Evolutionary conservation across 2,113 vertebrate species (phyloP).

Genomic region (Mormyrus iriodes): DNA sequence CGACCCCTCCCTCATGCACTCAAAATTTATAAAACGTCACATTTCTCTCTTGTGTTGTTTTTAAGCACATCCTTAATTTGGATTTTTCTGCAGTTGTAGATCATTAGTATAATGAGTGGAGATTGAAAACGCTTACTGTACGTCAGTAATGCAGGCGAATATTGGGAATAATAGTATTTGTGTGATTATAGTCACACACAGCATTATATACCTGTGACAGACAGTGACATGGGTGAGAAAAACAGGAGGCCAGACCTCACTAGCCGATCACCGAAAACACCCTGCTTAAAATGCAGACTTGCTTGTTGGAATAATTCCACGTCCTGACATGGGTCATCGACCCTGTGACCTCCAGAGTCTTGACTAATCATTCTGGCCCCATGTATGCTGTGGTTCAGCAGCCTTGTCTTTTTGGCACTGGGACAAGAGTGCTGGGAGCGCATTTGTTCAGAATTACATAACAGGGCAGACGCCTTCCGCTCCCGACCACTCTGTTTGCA

Average conservation of each 20-base stretch:
- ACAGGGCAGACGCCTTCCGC: not conserved
- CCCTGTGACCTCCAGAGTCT: slow-evolving; percentile 1
- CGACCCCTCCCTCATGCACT: not conserved
- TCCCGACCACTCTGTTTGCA: not conserved
- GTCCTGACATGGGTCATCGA: not conserved
- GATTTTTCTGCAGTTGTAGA: not conserved
- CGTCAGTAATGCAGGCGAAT: not conserved
- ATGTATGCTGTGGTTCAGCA: not conserved
- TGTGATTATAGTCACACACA: not conserved
- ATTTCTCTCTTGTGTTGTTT: not conserved
- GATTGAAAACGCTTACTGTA: not conserved
- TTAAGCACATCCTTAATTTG: not conserved
- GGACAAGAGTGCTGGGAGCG: not conserved
- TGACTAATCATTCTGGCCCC: slow-evolving; percentile 8
- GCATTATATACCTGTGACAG: not conserved
- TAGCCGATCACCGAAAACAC: not conserved
- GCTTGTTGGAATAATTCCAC: not conserved
- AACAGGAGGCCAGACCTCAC: not conserved
- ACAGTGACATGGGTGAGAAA: not conserved
- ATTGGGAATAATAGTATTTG: not conserved
- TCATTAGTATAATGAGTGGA: not conserved
- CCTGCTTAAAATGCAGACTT: not conserved
- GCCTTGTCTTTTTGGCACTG: not conserved
- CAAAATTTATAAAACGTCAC: not conserved
- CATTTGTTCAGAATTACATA: not conserved